Evolutionary conservation across 2,113 vertebrate genomes (phyloP).

Genomic region (Dunckerocampus dactyliophorus): DNA sequence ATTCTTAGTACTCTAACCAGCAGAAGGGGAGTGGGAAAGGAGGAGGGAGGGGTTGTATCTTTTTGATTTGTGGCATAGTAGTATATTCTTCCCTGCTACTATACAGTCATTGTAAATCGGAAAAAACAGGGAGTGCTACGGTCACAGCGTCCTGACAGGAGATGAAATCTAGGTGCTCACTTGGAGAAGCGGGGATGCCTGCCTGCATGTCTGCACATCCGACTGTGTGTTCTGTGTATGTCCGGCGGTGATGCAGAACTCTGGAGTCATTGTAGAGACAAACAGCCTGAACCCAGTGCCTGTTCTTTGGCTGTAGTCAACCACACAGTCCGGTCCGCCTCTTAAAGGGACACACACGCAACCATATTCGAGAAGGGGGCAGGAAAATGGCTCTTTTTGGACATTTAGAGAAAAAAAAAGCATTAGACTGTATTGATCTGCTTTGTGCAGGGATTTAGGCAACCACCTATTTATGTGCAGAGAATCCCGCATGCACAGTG

Average conservation of each 20-base stretch:
- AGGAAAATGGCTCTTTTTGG: slow-evolving; percentile 51
- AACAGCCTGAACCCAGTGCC: slow-evolving; percentile 69
- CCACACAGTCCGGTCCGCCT: slow-evolving; percentile 64
- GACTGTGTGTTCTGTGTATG: slow-evolving; percentile 39
- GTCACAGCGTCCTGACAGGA: slow-evolving; percentile 35
- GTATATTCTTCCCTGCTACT: slow-evolving; percentile 65
- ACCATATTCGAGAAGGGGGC: slow-evolving; percentile 15
- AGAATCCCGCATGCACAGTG: slow-evolving; percentile 21
- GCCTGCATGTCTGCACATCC: slow-evolving; percentile 10
- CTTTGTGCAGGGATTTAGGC: slow-evolving; percentile 23
- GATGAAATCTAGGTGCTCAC: slow-evolving; percentile 15
- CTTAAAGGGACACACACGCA: slow-evolving; percentile 69
- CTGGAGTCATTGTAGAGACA: slow-evolving; percentile 71
- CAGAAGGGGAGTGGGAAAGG: slow-evolving; percentile 29
- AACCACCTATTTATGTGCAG: slow-evolving; percentile 28
- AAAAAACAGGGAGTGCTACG: slow-evolving; percentile 36
- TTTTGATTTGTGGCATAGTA: slow-evolving; percentile 66
- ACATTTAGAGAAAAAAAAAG: slow-evolving; percentile 18
- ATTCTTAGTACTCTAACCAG: slow-evolving; percentile 65
- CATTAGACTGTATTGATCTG: slow-evolving; percentile 27
- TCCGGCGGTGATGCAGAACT: slow-evolving; percentile 62
- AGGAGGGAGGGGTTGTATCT: slow-evolving; percentile 25
- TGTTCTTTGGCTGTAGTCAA: slow-evolving; percentile 62
- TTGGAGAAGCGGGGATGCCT: slow-evolving; percentile 11
- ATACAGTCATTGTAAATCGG: slow-evolving; percentile 49